Evolutionary conservation across 1,140 invertebrate species (phyloP), one percentile per base, ranked within the genome.

Genomic region (Ips nitidus): DNA sequence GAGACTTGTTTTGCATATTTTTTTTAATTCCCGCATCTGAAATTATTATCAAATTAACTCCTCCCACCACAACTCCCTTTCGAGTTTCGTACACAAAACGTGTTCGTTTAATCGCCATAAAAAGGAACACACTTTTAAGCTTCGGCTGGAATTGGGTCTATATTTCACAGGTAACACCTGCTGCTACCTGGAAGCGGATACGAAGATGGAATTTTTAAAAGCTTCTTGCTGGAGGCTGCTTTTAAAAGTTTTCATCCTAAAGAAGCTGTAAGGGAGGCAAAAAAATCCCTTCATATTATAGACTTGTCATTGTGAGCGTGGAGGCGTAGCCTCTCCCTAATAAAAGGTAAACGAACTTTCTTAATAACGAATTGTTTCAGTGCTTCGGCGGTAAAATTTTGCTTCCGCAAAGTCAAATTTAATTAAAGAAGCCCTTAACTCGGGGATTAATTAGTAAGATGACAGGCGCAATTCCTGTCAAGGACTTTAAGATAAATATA

Each of bases 401-500:
- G 42, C 69, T 66, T 70, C 59, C 62, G 69, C 69, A 52, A 66
- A 59, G 61, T 70, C 61, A 53, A 65, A 70, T 70, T 70, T 70
- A 70, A 65, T 70, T 70, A 70, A 66, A 70, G 69, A 70, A 66
- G 55, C 69, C 61, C 61, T 70, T 65, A 58, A 65, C 57, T 59
- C 7, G 61, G 42, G 45, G 69, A 70, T 65, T 70, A 70, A 70
- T 70, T 70, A 70, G 69, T 65, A 64, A 70, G 69, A 64, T 70
- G 69, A 70, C 69, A 70, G 69, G 47, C 62, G 53, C 69, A 70
- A 65, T 53, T 70, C 57, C 61, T 65, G 62, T 58, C 62, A 70
- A 70, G 69, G 69, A 60, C 56, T 70, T 64, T 70, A 63, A 60
- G 47, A 69, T 64, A 69, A 69, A 69, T 69, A 69, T 69, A 69